phyloP scores from a whole-genome alignment of 2,113 vertebrate genomes.

The Podocnemis expansa region DNA sequence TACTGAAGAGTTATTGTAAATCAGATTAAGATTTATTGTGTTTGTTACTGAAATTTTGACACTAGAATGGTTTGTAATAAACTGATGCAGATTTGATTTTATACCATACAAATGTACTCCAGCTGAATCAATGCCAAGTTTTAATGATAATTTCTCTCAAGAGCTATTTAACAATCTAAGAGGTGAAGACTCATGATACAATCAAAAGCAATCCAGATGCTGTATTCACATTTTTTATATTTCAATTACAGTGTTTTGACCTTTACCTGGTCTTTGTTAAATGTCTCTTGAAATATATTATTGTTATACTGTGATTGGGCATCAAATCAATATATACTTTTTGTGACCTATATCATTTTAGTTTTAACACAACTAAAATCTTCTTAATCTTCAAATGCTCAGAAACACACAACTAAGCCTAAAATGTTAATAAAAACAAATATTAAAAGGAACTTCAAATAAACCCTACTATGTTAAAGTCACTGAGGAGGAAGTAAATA shows the following conservation, averaged over 20 bases:
- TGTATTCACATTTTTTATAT: background rate
- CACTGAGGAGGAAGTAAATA: background rate
- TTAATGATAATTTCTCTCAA: slow-evolving; percentile 11
- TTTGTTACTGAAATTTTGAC: background rate
- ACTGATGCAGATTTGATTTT: background rate
- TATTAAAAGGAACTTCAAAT: background rate
- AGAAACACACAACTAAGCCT: background rate
- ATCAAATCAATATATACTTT: background rate
- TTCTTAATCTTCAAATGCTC: background rate
- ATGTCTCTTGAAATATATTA: background rate
- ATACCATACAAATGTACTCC: background rate
- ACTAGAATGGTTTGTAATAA: background rate
- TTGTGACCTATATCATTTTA: background rate
- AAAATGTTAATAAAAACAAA: background rate
- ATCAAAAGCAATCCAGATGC: slow-evolving; percentile 3
- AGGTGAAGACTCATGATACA: background rate
- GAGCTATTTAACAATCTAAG: slow-evolving; percentile 7
- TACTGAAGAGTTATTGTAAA: background rate
- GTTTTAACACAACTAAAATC: background rate
- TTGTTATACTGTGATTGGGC: too few species aligned
- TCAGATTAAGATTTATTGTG: background rate
- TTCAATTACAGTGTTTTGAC: background rate
- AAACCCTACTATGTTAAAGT: background rate
- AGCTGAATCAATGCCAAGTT: background rate
- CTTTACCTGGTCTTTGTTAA: background rate